Evolutionary conservation across 35 echinoderm and acorn worm genomes (phyloP), one percentile per base, ranked within the genome.

Genomic region (Ptychodera flava): DNA sequence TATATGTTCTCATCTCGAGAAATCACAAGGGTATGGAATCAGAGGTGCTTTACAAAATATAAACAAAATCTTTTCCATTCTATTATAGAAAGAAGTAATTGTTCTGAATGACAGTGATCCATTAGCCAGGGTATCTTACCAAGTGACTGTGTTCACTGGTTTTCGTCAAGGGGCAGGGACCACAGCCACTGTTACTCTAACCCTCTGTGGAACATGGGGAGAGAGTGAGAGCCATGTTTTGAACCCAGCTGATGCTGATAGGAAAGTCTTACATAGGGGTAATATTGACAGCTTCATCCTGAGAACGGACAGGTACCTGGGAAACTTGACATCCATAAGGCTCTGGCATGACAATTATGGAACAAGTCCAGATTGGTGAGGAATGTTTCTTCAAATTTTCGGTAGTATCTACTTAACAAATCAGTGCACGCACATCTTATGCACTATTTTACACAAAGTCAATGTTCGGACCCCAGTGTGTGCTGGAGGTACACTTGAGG

Each of bases 161-260:
- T 6, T 22, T 12, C 45, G 45, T 64, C 6, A 6, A 64, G 45
- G 45, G 6, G 45, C 45, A 64, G 45, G 45, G 6, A 64, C 45
- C 22, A 64, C 45, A 12, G 45, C 45, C 6, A 6, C 6, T 64
- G 45, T 64, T 12, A 22, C 45, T 6, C 45, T 64, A 22, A 64
- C 45, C 6, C 6, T 64, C 45, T 12, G 6, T 64, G 45, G 45
- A 12, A 22, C 45, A 64, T 64, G 45, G 45, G 45, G 45, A 22
- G 22, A 64, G 45, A 64, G 45, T 64, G 22, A 12, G 6, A 64
- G 6, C 6, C 45, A 64, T 64, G 22, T 64, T 22, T 64, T 64
- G 45, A 64, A 64, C 45, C 45, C 45, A 64, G 29, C 88, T 14
- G 80, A 79, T 64, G 77, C 77, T 1, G 82, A 84, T 6, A 83